A percentile compares a stretch with the other conserved stretches of the same genome.
phyloP scores from a whole-genome alignment of 1,140 invertebrate genomes.

The Meloidogyne floridensis region DNA sequence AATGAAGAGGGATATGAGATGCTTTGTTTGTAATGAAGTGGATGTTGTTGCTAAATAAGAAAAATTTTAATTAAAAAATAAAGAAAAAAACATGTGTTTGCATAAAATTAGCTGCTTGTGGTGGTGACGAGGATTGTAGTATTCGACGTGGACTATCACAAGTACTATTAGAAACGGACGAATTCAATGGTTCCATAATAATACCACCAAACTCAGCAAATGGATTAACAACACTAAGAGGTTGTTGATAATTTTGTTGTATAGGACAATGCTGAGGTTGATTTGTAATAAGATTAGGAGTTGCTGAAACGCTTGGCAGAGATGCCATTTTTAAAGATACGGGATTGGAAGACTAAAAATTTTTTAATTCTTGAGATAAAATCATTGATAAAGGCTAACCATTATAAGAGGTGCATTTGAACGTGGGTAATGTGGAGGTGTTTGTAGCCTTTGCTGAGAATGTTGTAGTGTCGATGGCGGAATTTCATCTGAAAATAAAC shows the following conservation, averaged over 20 bases:
- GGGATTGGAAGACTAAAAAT: neutral
- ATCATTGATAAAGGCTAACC: neutral
- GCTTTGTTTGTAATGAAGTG: neutral
- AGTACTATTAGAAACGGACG: neutral
- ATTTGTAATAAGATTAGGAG: neutral
- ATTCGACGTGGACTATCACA: neutral
- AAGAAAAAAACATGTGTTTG: neutral
- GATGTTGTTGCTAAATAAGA: neutral
- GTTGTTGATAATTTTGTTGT: neutral
- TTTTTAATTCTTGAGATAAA: neutral
- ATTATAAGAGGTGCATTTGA: neutral
- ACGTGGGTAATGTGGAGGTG: neutral
- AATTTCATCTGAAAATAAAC: neutral
- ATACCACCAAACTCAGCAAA: neutral
- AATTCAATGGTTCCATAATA: neutral
- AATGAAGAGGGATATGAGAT: neutral
- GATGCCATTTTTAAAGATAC: neutral
- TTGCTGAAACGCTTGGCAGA: neutral
- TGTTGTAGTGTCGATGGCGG: neutral
- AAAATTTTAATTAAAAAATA: neutral
- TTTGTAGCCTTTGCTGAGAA: neutral
- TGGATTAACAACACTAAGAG: slow-evolving; percentile 6
- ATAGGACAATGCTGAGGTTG: neutral
- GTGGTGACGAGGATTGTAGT: neutral
- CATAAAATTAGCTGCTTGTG: neutral